These are phyloP conservation scores for Pristionchus maxplancki DNA, from an alignment of 2,888 invertebrate genomes.

Conservation along the genomic window DNA sequence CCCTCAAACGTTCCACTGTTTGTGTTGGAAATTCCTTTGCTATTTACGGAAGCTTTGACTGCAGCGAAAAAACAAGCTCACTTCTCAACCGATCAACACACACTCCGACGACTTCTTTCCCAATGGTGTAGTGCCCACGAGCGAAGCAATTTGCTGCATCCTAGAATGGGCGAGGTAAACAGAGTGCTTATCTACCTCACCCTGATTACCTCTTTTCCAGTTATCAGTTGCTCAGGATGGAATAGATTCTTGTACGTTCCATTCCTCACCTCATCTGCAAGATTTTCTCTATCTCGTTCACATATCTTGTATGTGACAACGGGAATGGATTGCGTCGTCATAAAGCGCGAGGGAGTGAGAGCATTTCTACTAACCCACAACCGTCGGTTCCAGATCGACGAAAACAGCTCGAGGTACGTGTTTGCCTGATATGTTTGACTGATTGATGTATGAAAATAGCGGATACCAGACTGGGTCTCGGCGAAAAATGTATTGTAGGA, in stretches of 20 bases:
- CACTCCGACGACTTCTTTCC: slow-evolving; percentile 85
- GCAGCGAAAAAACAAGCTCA: not conserved
- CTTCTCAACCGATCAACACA: slow-evolving; percentile 83
- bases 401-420: slow-evolving; percentile 71
- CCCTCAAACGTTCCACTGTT: not conserved
- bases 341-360: too few relatives aligned
- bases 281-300: too few relatives aligned
- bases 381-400: slow-evolving; percentile 72
- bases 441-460: not conserved
- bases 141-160: slow-evolving; percentile 46
- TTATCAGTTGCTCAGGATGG: slow-evolving; percentile 97
- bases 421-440: slow-evolving; percentile 80
- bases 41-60: too few relatives aligned
- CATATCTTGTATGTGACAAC: too few relatives aligned
- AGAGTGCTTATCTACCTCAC: too few relatives aligned
- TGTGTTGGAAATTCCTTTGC: too few relatives aligned
- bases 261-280: slow-evolving; percentile 78
- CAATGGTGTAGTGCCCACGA: slow-evolving; percentile 86
- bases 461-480: slow-evolving; percentile 90
- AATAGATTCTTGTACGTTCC: slow-evolving; percentile 83
- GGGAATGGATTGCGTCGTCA: too few relatives aligned
- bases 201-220: slow-evolving; percentile 95
- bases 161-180: not conserved
- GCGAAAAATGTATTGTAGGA: slow-evolving; percentile 88
- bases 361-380: slow-evolving; percentile 59